A percentile compares a stretch with the other conserved stretches of the same genome.
phyloP scores from a whole-genome alignment of 2,113 vertebrate species.

The Eulemur rufifrons region DNA sequence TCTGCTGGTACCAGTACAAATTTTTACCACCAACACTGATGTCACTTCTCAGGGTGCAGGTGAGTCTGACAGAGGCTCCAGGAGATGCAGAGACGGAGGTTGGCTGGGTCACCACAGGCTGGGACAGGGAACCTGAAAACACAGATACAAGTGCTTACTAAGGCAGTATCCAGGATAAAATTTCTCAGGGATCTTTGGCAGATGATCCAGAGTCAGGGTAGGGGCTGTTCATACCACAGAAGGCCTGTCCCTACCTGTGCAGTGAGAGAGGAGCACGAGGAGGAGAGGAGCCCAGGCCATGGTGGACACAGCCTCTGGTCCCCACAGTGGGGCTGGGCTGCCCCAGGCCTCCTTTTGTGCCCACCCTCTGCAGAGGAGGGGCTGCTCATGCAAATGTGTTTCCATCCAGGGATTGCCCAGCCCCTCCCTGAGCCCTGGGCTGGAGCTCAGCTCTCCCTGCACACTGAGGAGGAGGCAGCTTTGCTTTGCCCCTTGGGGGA shows the following conservation, averaged over 20 bases:
- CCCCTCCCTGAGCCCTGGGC: neutral
- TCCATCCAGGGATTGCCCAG: no score
- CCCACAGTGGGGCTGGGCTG: neutral
- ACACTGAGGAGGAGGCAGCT: rapidly evolving
- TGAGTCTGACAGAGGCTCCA: neutral
- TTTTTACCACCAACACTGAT: rapidly evolving
- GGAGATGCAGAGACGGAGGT: neutral
- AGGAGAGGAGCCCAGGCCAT: no score
- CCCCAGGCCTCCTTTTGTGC: neutral
- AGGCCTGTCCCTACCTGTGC: no score
- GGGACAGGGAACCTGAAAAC: neutral
- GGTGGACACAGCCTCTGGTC: no score
- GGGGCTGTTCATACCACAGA: no score
- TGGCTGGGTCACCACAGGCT: neutral
- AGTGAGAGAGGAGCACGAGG: no score
- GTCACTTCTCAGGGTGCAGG: no score
- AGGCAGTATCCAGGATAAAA: no score
- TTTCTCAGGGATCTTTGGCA: no score
- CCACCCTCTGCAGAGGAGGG: neutral
- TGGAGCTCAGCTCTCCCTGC: neutral
- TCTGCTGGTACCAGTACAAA: neutral
- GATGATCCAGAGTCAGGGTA: no score
- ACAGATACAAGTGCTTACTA: neutral
- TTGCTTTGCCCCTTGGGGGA: no score
- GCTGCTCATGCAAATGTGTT: neutral